A percentile compares a stretch with the other conserved stretches of the same genome.
Conservation (phyloP, 2,888 invertebrate genomes). For the Leptopilina drosophilae region DNA sequence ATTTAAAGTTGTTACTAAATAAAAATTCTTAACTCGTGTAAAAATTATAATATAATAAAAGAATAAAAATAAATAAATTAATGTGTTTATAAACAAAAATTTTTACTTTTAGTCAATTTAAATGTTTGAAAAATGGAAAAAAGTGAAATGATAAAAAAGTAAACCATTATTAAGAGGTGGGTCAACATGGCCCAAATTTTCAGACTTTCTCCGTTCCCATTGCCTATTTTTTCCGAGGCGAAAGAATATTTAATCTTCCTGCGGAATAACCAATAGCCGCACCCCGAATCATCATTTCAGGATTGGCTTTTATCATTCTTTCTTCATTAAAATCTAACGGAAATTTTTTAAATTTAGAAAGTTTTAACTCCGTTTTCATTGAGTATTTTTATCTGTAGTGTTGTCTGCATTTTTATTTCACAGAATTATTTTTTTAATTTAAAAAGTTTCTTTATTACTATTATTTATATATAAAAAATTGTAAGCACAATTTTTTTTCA, state of each 20-base stretch:
- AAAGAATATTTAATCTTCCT: constrained; percentile 9
- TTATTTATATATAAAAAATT: no score
- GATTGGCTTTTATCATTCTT: constrained; percentile 1
- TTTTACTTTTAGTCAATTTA: no score
- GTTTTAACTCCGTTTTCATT: no score
- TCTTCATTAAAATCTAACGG: neutral
- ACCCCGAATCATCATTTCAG: constrained; percentile 4
- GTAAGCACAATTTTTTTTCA: no score
- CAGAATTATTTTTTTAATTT: no score
- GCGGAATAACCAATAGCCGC: neutral
- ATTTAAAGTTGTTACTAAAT: neutral
- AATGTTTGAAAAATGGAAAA: no score
- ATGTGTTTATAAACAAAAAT: no score
- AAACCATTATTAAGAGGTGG: constrained; percentile 17
- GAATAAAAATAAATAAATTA: no score
- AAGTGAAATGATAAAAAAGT: neutral
- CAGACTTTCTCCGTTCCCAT: constrained; percentile 38
- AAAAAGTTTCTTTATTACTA: no score
- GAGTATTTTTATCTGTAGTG: no score
- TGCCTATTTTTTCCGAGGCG: constrained; percentile 21
- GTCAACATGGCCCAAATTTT: constrained; percentile 33
- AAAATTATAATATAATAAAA: neutral
- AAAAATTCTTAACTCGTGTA: neutral
- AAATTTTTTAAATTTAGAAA: no score
- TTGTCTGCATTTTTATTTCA: no score